Base-by-base conservation (phyloP, 2,888 invertebrate species). In the Apocheima hispidaria region DNA sequence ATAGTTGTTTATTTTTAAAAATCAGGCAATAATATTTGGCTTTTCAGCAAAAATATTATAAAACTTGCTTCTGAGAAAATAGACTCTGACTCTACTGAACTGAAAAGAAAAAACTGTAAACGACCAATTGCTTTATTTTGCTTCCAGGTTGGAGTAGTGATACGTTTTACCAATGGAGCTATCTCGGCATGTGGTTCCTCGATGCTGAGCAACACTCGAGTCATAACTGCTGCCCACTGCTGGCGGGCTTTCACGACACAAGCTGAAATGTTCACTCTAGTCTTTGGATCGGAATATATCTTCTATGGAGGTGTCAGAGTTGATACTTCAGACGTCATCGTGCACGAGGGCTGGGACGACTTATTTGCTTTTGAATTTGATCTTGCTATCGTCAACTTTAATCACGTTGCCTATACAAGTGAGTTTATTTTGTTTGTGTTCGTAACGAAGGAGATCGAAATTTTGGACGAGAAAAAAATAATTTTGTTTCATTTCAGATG, bases 201-300 rank as follows among this genome's bases (percentile, higher is more conserved):
- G 0, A 54, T 78, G 20, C 44, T 76, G 23, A 73, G 60, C 23
- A 69, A 68, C 59, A 63, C 61, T 1, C 63, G 65, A 1, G 67
- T 71, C 2, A 54, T 78, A 36, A 76, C 78, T 0, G 67, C 77
- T 0, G 78, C 68, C 0, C 71, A 76, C 33, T 78, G 78, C 62
- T 78, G 75, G 75, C 57, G 67, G 46, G 75, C 74, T 4, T 70
- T 66, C 0, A 55, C 61, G 43, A 62, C 46, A 1, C 60, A 60
- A 18, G 67, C 67, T 2, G 2, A 56, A 0, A 0, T 53, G 5
- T 52, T 59, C 41, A 60, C 54, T 21, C 44, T 73, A 14, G 71
- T 77, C 0, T 64, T 77, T 0, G 74, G 74, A 1, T 70, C 75
- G 1, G 49, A 58, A 0, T 60, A 38, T 3, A 33, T 76, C 12